phyloP scores from a whole-genome alignment of 2,113 vertebrate genomes.

The Thunnus thynnus region DNA sequence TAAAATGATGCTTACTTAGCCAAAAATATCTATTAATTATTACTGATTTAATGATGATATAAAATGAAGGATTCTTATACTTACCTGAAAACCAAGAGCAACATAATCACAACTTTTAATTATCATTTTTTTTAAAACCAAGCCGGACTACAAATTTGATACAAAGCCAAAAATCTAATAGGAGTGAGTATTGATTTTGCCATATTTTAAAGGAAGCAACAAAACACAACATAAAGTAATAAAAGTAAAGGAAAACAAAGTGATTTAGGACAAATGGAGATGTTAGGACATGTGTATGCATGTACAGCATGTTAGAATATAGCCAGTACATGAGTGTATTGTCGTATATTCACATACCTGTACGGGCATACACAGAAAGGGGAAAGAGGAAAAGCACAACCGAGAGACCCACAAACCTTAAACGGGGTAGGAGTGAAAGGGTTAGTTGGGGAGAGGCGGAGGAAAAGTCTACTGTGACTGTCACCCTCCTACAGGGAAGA shows the following conservation, averaged over 20 bases:
- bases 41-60: neutral
- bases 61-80: neutral
- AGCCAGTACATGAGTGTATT: neutral
- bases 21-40: neutral
- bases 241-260: conserved; percentile 5
- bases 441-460: conserved; percentile 95
- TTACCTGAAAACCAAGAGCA: conserved; percentile 43
- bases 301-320: conserved; percentile 26
- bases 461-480: conserved; percentile 92
- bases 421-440: conserved; percentile 97
- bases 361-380: conserved; percentile 42
- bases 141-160: neutral
- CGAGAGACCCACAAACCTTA: conserved; percentile 93
- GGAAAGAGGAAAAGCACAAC: conserved; percentile 51
- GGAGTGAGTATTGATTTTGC: conserved; percentile 23
- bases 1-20: neutral
- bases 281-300: conserved; percentile 62
- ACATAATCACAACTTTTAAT: conserved; percentile 26
- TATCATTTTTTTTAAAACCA: neutral
- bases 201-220: neutral
- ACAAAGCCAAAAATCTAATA: neutral
- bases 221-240: conserved; percentile 7
- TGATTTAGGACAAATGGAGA: conserved; percentile 5
- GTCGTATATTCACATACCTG: neutral
- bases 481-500: conserved; percentile 92